Conservation (phyloP, 2,888 invertebrate species). For the Nycteola revayana region DNA sequence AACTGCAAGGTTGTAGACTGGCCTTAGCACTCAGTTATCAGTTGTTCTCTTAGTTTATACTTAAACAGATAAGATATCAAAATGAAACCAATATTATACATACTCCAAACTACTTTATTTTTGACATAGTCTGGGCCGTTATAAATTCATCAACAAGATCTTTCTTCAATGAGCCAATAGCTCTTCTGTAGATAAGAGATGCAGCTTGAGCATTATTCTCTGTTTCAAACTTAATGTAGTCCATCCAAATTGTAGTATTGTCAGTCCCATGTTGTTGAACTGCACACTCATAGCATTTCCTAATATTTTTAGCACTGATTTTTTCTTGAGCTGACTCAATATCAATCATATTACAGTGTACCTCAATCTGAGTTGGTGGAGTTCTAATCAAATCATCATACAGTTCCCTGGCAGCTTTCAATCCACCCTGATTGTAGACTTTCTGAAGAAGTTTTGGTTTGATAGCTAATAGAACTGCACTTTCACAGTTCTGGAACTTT, state of each 20-base stretch:
- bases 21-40: conserved; percentile 12
- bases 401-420: conserved; percentile 82
- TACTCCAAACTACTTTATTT: conserved; percentile 52
- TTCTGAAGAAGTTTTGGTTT: conserved; percentile 84
- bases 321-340: conserved; percentile 73
- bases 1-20: conserved; percentile 18
- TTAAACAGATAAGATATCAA: conserved; percentile 23
- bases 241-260: conserved; percentile 86
- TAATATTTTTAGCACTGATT: conserved; percentile 71
- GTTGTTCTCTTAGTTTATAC: conserved; percentile 12
- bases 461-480: conserved; percentile 70
- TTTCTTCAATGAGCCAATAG: conserved; percentile 81
- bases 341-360: conserved; percentile 84
- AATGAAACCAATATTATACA: conserved; percentile 24
- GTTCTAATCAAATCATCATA: conserved; percentile 83
- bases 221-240: conserved; percentile 87
- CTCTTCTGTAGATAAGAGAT: conserved; percentile 82
- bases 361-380: conserved; percentile 82
- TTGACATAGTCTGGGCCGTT: conserved; percentile 74
- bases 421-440: conserved; percentile 70
- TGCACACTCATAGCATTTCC: conserved; percentile 84
- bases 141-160: conserved; percentile 78
- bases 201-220: conserved; percentile 79
- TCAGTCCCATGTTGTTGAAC: conserved; percentile 85
- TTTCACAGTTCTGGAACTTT: conserved; percentile 72